Evolutionary conservation across 2,113 vertebrate species (phyloP).

Genomic region (Verasper variegatus): DNA sequence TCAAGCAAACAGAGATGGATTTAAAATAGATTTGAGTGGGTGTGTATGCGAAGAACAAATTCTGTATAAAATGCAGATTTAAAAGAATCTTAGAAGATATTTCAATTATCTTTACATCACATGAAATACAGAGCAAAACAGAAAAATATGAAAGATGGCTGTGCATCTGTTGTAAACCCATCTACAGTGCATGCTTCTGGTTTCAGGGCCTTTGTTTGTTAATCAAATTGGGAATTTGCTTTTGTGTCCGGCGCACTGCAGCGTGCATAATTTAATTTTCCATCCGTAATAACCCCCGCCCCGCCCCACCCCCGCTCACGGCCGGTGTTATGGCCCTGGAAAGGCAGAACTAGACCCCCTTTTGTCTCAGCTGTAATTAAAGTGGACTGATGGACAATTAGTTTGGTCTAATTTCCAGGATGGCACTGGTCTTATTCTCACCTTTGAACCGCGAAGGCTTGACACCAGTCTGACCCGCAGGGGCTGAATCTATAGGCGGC

Average conservation of each 20-base stretch:
- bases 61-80: too few relatives aligned
- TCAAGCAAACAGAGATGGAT: too few relatives aligned
- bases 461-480: slow-evolving; percentile 53
- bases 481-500: slow-evolving; percentile 20
- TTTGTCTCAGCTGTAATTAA: slow-evolving; percentile 73
- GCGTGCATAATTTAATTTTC: slow-evolving; percentile 81
- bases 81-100: not conserved
- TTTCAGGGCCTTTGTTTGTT: slow-evolving; percentile 67
- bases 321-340: slow-evolving; percentile 67
- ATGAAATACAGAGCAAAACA: not conserved
- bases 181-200: slow-evolving; percentile 39
- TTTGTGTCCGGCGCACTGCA: slow-evolving; percentile 73
- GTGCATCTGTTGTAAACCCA: slow-evolving; percentile 11
- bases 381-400: slow-evolving; percentile 81
- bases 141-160: not conserved
- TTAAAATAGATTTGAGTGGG: too few relatives aligned
- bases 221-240: slow-evolving; percentile 75
- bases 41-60: too few relatives aligned
- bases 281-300: slow-evolving; percentile 36
- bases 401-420: slow-evolving; percentile 77
- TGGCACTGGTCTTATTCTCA: slow-evolving; percentile 67
- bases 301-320: slow-evolving; percentile 46
- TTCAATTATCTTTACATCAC: not conserved
- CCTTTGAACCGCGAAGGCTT: slow-evolving; percentile 67
- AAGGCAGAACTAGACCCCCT: slow-evolving; percentile 48